Evolutionary conservation across 2,113 vertebrate species (phyloP), one percentile per base, ranked within the genome.

Genomic region (Nyctibius bracteatus): DNA sequence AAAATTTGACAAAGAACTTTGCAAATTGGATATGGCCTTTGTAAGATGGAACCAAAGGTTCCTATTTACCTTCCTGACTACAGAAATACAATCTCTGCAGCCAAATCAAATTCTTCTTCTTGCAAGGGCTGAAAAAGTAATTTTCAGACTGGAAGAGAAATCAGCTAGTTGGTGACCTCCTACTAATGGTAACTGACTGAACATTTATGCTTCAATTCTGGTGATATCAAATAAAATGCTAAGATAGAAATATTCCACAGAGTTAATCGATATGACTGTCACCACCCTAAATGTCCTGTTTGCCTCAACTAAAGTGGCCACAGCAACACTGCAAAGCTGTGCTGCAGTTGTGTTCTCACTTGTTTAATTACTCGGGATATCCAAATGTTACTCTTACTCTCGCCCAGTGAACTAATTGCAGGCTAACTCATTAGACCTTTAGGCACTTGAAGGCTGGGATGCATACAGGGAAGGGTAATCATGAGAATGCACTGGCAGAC

Each of bases 391-490:
- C 30, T 63, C 47, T 30, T 63, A 25, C 7, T 61, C 14, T 33
- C 30, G 75, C 15, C 12, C 21, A 82, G 27, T 28, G 28, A 85
- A 49, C 37, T n/a, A n/a, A n/a, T n/a, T 47, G 24, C 12, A 49
- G 27, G 10, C 67, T 17, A 74, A 51, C 19, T 41, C 80, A 46
- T 35, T n/a, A 54, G 54, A 70, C 12, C 44, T 55, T 20, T 21
- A 4, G 28, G 11, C 39, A 51, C 25, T 12, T 0, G 1, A 59
- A 73, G 20, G 44, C 55, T 3, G 1, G 54, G 8, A 66, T 39
- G 17, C 12, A 25, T 30, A 58, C 8, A 24, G 31, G 33, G 30
- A 67, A 72, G 12, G 14, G 10, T 41, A 70, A 51, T 20, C 6
- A n/a, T 22, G 9, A 72, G 30, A 41, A 59, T 13, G 25, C 10